Evolutionary conservation across 2,888 invertebrate species (phyloP), one percentile per base, ranked within the genome.

Genomic region (Xylophagus ater): DNA sequence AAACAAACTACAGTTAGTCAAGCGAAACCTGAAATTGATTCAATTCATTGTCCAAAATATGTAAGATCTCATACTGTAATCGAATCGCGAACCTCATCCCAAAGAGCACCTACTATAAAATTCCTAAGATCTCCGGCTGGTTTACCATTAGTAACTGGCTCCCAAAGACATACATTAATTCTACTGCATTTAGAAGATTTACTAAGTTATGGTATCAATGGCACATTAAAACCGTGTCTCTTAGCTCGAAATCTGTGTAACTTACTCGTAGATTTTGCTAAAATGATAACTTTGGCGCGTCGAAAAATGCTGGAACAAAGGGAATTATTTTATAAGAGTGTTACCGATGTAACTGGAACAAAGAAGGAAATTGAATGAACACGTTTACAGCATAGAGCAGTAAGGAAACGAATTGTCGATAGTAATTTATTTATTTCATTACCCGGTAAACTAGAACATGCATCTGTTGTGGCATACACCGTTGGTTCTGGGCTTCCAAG

Each of bases 391-490:
- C 78, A 81, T 55, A 70, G 79, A 48, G 65, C 69, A n/a, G 68
- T 81, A 32, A 66, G 84, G 42, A 74, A 77, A 51, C 71, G 73
- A 49, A 74, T 84, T 37, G 72, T 85, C 46, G 81, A 84, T 46
- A 80, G 80, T 57, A 74, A 83, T 51, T 71, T 75, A 14, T 75
- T 78, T 62, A 58, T 62, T 24, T 66, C 66, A 31, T 74, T 89
- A 50, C 87, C 89, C 1, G 89, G 89, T 2, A 90, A 90, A 61
- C 65, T 90, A 48, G 89, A 90, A 62, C 89, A 89, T 62, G 89
- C 89, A 15, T 81, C 83, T 4, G 78, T 86, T 14, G 80, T 84
- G 34, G 87, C 87, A 2, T 86, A 78, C 56, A 78, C 78, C 47
- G 81, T 86, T 24, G 81, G 81, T n/a, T 56, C 55, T 24, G 53